Conservation (phyloP, 1,140 invertebrate genomes). For the Dreissena polymorpha region DNA sequence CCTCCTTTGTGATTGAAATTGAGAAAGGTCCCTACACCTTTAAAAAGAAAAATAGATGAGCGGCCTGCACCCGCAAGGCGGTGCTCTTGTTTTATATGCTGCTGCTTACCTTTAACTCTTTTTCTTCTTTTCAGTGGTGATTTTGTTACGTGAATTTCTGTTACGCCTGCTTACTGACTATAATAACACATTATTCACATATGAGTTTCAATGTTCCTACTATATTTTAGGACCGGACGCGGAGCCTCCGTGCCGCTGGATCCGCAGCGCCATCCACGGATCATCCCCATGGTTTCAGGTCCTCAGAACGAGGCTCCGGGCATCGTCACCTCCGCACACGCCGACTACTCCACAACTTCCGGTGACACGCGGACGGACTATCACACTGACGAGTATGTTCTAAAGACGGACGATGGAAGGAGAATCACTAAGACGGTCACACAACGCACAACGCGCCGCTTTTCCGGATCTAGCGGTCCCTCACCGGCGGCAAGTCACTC, state of each 20-base stretch:
- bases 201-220: background rate
- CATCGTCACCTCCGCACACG: constrained; percentile 13
- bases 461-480: constrained; percentile 4
- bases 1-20: no score
- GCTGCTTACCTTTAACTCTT: no score
- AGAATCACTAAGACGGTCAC: constrained; percentile 18
- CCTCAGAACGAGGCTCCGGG: background rate
- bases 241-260: constrained; percentile 28
- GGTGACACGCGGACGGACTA: constrained; percentile 17
- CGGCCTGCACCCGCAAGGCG: no score
- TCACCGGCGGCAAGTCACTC: constrained; percentile 14
- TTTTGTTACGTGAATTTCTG: no score
- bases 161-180: no score
- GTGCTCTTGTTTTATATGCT: no score
- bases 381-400: background rate
- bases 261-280: constrained; percentile 28
- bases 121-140: no score
- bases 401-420: background rate
- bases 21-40: no score
- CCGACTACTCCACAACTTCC: background rate
- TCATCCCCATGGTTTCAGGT: background rate
- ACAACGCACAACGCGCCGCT: constrained; percentile 10
- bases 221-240: background rate
- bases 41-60: no score
- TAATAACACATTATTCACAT: no score